Evolutionary conservation across 2,888 invertebrate genomes (phyloP).

Genomic region (Phymatocera aterrima): DNA sequence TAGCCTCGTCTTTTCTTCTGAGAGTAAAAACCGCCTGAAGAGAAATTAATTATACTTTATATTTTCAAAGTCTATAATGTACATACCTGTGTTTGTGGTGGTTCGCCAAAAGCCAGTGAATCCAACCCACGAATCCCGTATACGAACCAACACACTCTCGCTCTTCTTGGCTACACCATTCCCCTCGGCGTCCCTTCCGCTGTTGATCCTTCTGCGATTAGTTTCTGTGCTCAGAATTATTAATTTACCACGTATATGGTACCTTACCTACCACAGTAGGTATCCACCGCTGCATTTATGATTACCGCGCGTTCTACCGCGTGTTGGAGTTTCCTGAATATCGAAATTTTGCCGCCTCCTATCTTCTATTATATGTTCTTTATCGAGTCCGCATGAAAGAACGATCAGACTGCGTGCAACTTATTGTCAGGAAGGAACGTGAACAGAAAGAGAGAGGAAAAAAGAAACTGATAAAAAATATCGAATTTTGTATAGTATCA

Average conservation of each 20-base stretch:
- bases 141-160: not conserved
- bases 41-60: too few relatives aligned
- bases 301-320: not conserved
- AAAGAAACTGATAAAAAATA: too few relatives aligned
- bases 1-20: too few relatives aligned
- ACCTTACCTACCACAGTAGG: too few relatives aligned
- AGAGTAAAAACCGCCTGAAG: too few relatives aligned
- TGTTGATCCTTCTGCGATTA: slow-evolving; percentile 31
- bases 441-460: too few relatives aligned
- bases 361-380: not conserved
- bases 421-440: too few relatives aligned
- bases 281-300: slow-evolving; percentile 10
- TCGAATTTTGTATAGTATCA: too few relatives aligned
- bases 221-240: slow-evolving; percentile 29
- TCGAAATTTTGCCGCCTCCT: not conserved
- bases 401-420: not conserved
- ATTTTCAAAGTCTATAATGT: too few relatives aligned
- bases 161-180: not conserved
- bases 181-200: slow-evolving; percentile 12
- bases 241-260: slow-evolving; percentile 16
- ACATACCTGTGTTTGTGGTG: not conserved
- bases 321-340: not conserved
- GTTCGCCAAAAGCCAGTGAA: not conserved
- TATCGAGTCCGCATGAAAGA: not conserved
- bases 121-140: not conserved